Percentiles rank a stretch among this genome's conserved stretches.
Conservation (phyloP, 1,140 invertebrate species). For the Zaprionus gabonicus region DNA sequence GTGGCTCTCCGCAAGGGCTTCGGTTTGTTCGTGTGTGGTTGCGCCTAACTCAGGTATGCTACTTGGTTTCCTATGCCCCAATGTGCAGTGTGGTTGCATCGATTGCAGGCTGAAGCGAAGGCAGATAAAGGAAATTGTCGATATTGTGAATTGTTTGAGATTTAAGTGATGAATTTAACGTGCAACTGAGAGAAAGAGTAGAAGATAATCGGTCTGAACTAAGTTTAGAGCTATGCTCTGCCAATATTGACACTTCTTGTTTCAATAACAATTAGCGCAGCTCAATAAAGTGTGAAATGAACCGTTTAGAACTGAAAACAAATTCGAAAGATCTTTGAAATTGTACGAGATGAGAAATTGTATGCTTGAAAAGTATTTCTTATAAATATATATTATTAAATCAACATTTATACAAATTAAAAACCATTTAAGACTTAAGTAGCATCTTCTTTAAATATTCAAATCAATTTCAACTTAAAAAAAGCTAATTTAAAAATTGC, state of each 20-base stretch:
- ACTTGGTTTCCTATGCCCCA: conserved; percentile 26
- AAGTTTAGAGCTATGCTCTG: background rate
- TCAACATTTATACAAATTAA: background rate
- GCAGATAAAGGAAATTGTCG: conserved; percentile 19
- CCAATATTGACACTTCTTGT: conserved; percentile 2
- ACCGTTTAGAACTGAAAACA: background rate
- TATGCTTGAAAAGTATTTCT: background rate
- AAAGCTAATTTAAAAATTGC: background rate
- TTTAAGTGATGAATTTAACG: conserved; percentile 19
- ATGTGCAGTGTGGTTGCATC: conserved; percentile 48
- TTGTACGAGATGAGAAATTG: background rate
- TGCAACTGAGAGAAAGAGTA: background rate
- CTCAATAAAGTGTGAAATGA: background rate
- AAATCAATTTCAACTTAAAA: background rate
- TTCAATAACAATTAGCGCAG: conserved; percentile 30
- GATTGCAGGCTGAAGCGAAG: background rate
- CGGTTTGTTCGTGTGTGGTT: conserved; percentile 2
- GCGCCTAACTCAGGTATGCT: conserved; percentile 24
- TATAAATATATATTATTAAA: no score
- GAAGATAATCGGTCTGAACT: background rate
- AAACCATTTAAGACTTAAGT: background rate
- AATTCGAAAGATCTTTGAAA: background rate
- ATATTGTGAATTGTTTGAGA: conserved; percentile 1
- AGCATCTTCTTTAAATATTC: background rate
- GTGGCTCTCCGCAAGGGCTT: background rate